Percentiles rank a stretch among this genome's conserved stretches.
Evolutionary conservation across 64 coral and sea anemone genomes (phyloP).

Genomic region (Stichodactyla mertensii): DNA sequence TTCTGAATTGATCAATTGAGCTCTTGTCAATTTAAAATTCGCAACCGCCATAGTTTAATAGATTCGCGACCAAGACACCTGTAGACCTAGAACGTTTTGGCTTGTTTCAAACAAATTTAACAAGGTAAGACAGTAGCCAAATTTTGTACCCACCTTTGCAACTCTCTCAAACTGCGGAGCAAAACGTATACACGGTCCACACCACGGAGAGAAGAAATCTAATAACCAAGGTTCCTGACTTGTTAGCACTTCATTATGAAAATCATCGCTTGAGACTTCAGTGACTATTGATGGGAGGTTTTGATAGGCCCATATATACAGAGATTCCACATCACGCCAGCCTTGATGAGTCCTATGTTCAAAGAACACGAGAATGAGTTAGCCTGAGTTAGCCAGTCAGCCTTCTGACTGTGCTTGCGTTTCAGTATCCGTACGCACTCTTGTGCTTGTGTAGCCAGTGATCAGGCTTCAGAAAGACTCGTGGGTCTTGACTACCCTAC

Average conservation of each 20-base stretch:
- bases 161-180: slow-evolving; percentile 91
- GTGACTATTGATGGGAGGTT: slow-evolving; percentile 78
- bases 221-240: slow-evolving; percentile 81
- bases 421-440: no score
- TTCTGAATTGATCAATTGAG: no score
- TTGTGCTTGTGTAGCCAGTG: no score
- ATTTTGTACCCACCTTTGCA: slow-evolving; percentile 56
- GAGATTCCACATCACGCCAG: slow-evolving; percentile 79
- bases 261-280: slow-evolving; percentile 59
- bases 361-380: neutral
- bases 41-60: no score
- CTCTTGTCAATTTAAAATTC: no score
- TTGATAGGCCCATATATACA: slow-evolving; percentile 84
- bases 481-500: neutral
- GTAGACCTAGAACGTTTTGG: no score
- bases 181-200: slow-evolving; percentile 95
- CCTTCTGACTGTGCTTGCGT: no score
- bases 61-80: no score
- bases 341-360: slow-evolving; percentile 63
- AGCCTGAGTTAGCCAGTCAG: no score
- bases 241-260: slow-evolving; percentile 56
- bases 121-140: no score
- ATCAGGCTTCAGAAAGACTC: no score
- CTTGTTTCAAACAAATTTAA: no score
- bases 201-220: slow-evolving; percentile 95